phyloP scores from a whole-genome alignment of 2,113 vertebrate species.

The Atractosteus spatula region DNA sequence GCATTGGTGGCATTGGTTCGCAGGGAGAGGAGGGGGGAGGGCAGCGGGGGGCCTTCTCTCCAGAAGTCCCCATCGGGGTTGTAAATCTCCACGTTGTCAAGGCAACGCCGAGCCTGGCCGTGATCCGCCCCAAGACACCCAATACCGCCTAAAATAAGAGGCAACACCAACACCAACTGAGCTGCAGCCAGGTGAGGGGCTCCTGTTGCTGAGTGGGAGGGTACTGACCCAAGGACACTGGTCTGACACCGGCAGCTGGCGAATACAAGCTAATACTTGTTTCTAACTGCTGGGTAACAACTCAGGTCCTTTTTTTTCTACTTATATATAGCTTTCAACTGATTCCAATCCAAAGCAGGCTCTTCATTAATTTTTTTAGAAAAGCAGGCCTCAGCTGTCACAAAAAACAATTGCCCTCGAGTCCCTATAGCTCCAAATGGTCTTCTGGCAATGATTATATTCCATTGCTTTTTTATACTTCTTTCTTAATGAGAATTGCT shows the following conservation, averaged over 20 bases:
- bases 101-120: constrained; percentile 89
- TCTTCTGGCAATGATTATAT: too few species aligned
- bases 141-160: constrained; percentile 77
- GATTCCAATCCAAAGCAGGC: too few species aligned
- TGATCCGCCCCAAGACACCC: constrained; percentile 83
- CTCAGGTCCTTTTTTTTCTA: too few species aligned
- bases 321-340: too few species aligned
- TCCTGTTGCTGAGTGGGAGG: too few species aligned
- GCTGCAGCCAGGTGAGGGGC: too few species aligned
- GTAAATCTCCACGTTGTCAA: constrained; percentile 89
- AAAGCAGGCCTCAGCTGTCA: too few species aligned
- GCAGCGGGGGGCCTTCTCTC: constrained; percentile 84
- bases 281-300: too few species aligned
- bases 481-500: constrained; percentile 31
- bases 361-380: too few species aligned
- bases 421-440: too few species aligned
- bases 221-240: too few species aligned
- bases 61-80: constrained; percentile 86
- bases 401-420: too few species aligned
- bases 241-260: background rate
- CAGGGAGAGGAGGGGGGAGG: constrained; percentile 80
- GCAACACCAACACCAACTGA: background rate
- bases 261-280: background rate
- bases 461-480: background rate
- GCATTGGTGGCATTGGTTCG: constrained; percentile 77